Evolutionary conservation across 2,888 invertebrate species (phyloP).

Genomic region (Hypolimnas misippus): DNA sequence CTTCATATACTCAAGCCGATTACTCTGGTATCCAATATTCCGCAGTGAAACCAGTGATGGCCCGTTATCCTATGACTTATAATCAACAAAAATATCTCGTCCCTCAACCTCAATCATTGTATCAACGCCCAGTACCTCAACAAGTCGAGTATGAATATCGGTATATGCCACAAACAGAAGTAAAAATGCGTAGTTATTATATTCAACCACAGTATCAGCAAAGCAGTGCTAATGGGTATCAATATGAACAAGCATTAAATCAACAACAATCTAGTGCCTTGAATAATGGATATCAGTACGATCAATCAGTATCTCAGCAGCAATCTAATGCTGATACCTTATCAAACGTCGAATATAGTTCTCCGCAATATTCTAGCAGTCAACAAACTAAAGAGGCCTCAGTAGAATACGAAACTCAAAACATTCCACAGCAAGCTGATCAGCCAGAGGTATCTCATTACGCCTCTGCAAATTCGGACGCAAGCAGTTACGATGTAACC

Average conservation of each 20-base stretch:
- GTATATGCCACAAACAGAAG: conserved; percentile 58
- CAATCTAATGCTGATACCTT: conserved; percentile 37
- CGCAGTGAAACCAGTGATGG: conserved; percentile 79
- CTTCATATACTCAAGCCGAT: conserved; percentile 73
- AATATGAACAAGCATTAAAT: conserved; percentile 16
- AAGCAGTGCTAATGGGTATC: conserved; percentile 47
- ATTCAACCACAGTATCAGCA: conserved; percentile 64
- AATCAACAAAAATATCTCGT: conserved; percentile 59
- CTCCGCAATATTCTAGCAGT: conserved; percentile 50
- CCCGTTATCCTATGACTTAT: conserved; percentile 70
- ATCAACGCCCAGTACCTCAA: conserved; percentile 62
- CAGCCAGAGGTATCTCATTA: conserved; percentile 49
- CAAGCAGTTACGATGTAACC: conserved; percentile 25
- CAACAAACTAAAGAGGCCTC: conserved; percentile 50
- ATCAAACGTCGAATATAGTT: conserved; percentile 53
- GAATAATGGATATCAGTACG: conserved; percentile 18
- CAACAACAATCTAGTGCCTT: conserved; percentile 50
- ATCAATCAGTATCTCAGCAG: conserved; percentile 48
- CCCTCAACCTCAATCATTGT: conserved; percentile 60
- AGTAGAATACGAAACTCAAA: conserved; percentile 47
- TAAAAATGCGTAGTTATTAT: conserved; percentile 60
- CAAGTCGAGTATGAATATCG: conserved; percentile 69
- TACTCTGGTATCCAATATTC: conserved; percentile 77
- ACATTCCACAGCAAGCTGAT: conserved; percentile 38
- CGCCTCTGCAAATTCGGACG: conserved; percentile 43